These are phyloP conservation scores for Pogonomyrmex californicus DNA, from an alignment of 1,140 invertebrate species.

Conservation along the genomic window DNA sequence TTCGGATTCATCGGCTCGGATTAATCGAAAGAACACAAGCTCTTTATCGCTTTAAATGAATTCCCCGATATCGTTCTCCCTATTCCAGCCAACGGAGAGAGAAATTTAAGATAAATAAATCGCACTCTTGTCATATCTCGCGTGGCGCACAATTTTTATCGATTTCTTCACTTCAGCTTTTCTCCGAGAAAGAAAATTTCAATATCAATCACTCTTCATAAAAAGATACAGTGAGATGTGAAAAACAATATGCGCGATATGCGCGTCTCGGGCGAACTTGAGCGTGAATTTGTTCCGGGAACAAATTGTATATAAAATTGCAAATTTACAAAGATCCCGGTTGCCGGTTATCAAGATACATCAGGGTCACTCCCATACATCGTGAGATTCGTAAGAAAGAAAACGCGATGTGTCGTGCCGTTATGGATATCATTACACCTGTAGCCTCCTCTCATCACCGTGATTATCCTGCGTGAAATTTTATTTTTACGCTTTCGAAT, in stretches of 20 bases:
- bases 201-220: neutral
- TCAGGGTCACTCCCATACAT: neutral
- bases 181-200: neutral
- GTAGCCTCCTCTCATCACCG: neutral
- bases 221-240: neutral
- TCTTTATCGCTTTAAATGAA: neutral
- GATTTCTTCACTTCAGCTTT: neutral
- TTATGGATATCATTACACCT: constrained; percentile 2
- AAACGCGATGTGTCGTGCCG: neutral
- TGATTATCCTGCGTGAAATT: constrained; percentile 12
- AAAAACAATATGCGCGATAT: neutral
- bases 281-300: neutral
- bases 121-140: neutral
- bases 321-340: neutral
- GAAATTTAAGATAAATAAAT: neutral
- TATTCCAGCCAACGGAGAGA: neutral
- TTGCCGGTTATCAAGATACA: neutral
- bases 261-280: neutral
- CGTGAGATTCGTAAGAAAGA: neutral
- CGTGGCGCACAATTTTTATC: neutral
- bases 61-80: neutral
- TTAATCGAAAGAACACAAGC: neutral
- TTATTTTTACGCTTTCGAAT: constrained; percentile 34
- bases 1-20: neutral
- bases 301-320: constrained; percentile 12